Conservation (phyloP, 2,888 invertebrate genomes). For the Drosophila buzzatii region DNA sequence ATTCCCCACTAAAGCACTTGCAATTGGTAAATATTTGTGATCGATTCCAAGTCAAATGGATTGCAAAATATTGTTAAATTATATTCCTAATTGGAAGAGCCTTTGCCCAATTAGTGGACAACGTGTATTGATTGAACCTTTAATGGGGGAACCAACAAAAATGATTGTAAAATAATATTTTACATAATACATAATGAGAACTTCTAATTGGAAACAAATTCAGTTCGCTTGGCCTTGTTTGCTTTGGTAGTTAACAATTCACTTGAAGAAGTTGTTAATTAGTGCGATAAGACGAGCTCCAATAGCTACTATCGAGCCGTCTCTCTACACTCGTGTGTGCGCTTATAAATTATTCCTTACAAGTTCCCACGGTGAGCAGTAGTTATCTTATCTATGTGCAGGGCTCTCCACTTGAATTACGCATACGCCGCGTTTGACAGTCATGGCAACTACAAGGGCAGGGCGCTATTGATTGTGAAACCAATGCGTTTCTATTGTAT, state of each 20-base stretch:
- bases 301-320: background rate
- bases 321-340: background rate
- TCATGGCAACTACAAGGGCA: conserved; percentile 23
- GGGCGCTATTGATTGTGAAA: conserved; percentile 57
- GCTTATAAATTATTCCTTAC: background rate
- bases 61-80: conserved; percentile 32
- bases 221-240: background rate
- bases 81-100: background rate
- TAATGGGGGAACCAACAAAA: too few species aligned
- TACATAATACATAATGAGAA: background rate
- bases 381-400: conserved; percentile 35
- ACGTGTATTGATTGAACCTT: background rate
- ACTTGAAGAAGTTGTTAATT: conserved; percentile 31
- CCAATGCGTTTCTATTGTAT: conserved; percentile 43
- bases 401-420: conserved; percentile 43
- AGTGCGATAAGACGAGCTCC: conserved; percentile 24
- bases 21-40: conserved; percentile 15
- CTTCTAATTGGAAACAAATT: conserved; percentile 9
- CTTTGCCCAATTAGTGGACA: background rate
- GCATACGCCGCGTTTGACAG: conserved; percentile 44
- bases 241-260: background rate
- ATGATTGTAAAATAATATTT: background rate
- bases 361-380: conserved; percentile 35
- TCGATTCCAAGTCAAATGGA: conserved; percentile 7
- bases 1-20: conserved; percentile 14